Conservation (phyloP, 2,113 vertebrate species). For the Brachirus orientalis region DNA sequence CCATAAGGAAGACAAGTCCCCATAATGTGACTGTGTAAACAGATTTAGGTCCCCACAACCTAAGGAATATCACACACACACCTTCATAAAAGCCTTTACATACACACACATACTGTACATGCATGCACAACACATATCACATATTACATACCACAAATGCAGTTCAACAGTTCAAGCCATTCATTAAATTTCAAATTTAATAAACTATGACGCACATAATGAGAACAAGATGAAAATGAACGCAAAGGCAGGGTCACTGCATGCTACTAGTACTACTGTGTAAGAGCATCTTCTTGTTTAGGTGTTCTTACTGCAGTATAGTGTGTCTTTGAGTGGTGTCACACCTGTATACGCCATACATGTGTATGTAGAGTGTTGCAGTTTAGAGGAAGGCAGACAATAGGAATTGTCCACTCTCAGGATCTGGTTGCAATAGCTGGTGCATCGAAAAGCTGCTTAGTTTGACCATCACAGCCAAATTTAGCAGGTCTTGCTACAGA, state of each 20-base stretch:
- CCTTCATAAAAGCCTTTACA: too few relatives aligned
- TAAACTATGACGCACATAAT: too few relatives aligned
- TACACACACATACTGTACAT: background rate
- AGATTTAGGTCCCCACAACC: too few relatives aligned
- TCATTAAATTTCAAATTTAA: too few relatives aligned
- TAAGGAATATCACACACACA: too few relatives aligned
- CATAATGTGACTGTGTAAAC: too few relatives aligned
- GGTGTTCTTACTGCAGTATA: slow-evolving; percentile 12
- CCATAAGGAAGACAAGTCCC: too few relatives aligned
- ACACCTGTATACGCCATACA: slow-evolving; percentile 7
- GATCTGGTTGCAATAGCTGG: slow-evolving; percentile 66
- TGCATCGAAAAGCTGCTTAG: slow-evolving; percentile 44
- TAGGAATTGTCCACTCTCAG: slow-evolving; percentile 48
- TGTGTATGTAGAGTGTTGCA: slow-evolving; percentile 68
- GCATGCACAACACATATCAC: background rate
- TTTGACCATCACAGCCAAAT: slow-evolving; percentile 55
- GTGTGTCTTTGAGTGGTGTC: slow-evolving; percentile 26
- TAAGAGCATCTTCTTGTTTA: slow-evolving; percentile 25
- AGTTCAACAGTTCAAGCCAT: too few relatives aligned
- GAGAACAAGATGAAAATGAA: slow-evolving; percentile 16
- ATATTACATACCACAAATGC: too few relatives aligned
- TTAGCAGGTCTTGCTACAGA: slow-evolving; percentile 47
- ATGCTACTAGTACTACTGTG: slow-evolving; percentile 13
- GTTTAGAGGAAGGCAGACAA: slow-evolving; percentile 51
- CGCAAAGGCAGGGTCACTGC: background rate